Base-by-base conservation (phyloP, 2,888 invertebrate genomes). In the Drosophila emarginata region DNA sequence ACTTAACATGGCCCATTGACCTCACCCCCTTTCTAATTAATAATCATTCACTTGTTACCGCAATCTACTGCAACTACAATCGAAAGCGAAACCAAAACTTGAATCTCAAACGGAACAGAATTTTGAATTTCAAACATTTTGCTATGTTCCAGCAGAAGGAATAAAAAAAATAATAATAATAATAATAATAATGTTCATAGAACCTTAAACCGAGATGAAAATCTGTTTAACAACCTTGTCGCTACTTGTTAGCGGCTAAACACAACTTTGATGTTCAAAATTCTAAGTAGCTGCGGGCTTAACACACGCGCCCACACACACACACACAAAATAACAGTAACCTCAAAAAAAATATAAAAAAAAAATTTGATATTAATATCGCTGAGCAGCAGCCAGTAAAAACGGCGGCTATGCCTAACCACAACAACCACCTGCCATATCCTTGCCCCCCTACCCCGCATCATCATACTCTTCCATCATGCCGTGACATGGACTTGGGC, bases 311-410 rank as follows among this genome's bases (percentile, higher is more conserved):
- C 62, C 52, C 75, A 56, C 40, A 51, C 53, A 14, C 53, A 53
- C 60, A 32, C 15, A 61, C 21, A 21, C 28, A 45, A 5, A 52
- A 23, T 37, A 70, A 52, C 56, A 65, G 18, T 14, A 21, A 21
- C 15, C 40, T 45, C 15, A 15, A 21, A 45, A 39, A 39, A 6
- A 39, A 14, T 14, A 6, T 9, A 9, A 9, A 21, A 11, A 45
- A 45, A 72, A 61, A 84, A 85, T 74, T 79, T 85, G 79, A 81
- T 85, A 80, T 85, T 85, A 87, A 81, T 87, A 85, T 70, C 79
- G 70, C 70, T 53, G 26, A 79, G 63, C 85, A 76, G 50, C 50
- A 63, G 64, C 68, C 64, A 45, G 18, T 21, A 45, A 45, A 56
- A 54, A 40, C 64, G 28, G 40, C 50, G 56, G 51, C 71, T 73